These are phyloP conservation scores for Catalaphyllia jardinei DNA, from an alignment of 64 coral and sea anemone genomes.

Conservation along the genomic window DNA sequence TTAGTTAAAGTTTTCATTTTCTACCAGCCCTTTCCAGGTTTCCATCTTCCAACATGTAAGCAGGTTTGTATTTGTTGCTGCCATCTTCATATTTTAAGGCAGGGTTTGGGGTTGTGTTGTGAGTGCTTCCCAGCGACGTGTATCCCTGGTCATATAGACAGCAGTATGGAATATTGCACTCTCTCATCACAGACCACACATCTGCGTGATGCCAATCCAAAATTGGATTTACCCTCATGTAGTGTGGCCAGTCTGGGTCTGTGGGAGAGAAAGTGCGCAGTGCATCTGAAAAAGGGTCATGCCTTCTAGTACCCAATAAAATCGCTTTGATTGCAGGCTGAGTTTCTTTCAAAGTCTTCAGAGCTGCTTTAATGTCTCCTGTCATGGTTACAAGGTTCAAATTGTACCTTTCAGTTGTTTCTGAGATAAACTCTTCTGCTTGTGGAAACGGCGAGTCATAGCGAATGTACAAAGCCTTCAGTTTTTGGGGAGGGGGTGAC, in stretches of 20 bases:
- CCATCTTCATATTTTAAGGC: constrained; percentile 60
- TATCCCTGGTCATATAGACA: constrained; percentile 92
- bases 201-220: constrained; percentile 94
- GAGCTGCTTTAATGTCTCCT: constrained; percentile 78
- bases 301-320: constrained; percentile 90
- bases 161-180: constrained; percentile 84
- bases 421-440: constrained; percentile 87
- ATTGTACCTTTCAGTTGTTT: constrained; percentile 68
- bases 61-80: constrained; percentile 72
- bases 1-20: constrained; percentile 22
- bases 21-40: constrained; percentile 89
- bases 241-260: constrained; percentile 89
- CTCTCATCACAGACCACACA: constrained; percentile 85
- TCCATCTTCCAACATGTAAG: constrained; percentile 89
- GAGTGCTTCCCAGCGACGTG: constrained; percentile 85
- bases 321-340: constrained; percentile 84
- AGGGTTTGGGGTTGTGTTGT: constrained; percentile 91
- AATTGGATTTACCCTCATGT: constrained; percentile 97
- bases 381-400: constrained; percentile 81
- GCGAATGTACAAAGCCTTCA: constrained; percentile 88
- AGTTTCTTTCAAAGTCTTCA: constrained; percentile 70
- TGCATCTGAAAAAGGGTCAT: constrained; percentile 91
- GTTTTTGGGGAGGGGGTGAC: constrained; percentile 4
- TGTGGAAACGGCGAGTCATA: constrained; percentile 79
- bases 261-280: constrained; percentile 84